Evolutionary conservation across 1,140 invertebrate genomes (phyloP).

Genomic region (Ips nitidus): DNA sequence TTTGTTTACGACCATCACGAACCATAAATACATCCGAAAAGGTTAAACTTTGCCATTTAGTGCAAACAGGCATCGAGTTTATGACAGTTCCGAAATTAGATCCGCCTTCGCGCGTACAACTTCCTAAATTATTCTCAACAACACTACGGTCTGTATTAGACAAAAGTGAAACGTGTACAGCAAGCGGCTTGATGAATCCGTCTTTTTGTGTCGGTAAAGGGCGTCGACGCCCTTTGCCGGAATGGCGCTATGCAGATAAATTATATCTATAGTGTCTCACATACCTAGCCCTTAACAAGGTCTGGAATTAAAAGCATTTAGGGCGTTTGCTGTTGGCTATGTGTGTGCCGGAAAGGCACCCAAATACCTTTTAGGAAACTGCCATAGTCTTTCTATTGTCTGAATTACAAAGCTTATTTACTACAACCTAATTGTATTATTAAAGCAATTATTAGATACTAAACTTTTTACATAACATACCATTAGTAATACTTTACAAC

Average conservation of each 20-base stretch:
- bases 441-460: too few relatives aligned
- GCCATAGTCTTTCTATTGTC: too few relatives aligned
- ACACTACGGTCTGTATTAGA: constrained; percentile 8
- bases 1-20: too few relatives aligned
- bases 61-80: constrained; percentile 23
- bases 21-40: background rate
- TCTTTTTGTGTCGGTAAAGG: constrained; percentile 8
- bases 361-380: too few relatives aligned
- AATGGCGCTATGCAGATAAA: background rate
- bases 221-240: background rate
- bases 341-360: too few relatives aligned
- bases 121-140: constrained; percentile 26
- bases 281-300: background rate
- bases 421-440: too few relatives aligned
- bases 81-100: constrained; percentile 30
- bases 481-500: too few relatives aligned
- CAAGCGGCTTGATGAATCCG: constrained; percentile 18
- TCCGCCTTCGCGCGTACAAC: constrained; percentile 22
- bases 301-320: constrained; percentile 8
- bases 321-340: background rate
- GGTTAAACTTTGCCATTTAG: constrained; percentile 28
- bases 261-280: constrained; percentile 1
- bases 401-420: too few relatives aligned
- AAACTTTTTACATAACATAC: too few relatives aligned
- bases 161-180: constrained; percentile 20